Evolutionary conservation across 2,888 invertebrate species (phyloP), one percentile per base, ranked within the genome.

Genomic region (Himalopsyche japonica): DNA sequence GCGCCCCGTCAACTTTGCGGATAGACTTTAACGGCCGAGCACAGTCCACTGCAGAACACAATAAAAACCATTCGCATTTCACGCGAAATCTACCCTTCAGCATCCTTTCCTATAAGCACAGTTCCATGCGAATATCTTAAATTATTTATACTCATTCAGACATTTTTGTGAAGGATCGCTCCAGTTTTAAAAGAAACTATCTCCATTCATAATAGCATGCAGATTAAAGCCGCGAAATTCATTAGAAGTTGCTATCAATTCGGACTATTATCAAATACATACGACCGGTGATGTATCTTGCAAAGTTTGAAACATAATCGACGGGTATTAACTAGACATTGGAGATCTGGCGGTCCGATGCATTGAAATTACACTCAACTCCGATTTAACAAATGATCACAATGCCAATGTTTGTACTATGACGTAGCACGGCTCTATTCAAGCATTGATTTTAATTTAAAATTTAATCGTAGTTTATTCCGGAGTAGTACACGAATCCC

Each of bases 381-480:
- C 82, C 77, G 47, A 82, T 83, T 83, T 83, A 85, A 85, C 84
- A 86, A 86, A 86, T 86, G 85, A 86, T 76, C 82, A 80, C 82
- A 76, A 76, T 77, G 76, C n/a, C 47, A 43, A 43, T 76, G 57
- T 57, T 57, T 79, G 79, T 79, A 76, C 20, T 43, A 76, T 79
- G 47, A 79, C 49, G 80, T 80, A 81, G 79, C 37, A 37, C 82
- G 82, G 86, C 78, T 85, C 83, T 84, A 85, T 80, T 84, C 87
- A 85, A 81, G 91, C 92, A 92, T 92, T 92, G 92, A 92, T 92
- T 92, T 92, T 92, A 92, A 92, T 92, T 92, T 92, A 90, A 92
- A 92, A 92, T 92, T 92, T 92, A 92, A 92, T 92, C 92, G 92
- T 88, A 89, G 91, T 91, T 92, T 92, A 92, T 92, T 92, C 91